Evolutionary conservation across 2,113 vertebrate genomes (phyloP).

Genomic region (Barbus barbus): DNA sequence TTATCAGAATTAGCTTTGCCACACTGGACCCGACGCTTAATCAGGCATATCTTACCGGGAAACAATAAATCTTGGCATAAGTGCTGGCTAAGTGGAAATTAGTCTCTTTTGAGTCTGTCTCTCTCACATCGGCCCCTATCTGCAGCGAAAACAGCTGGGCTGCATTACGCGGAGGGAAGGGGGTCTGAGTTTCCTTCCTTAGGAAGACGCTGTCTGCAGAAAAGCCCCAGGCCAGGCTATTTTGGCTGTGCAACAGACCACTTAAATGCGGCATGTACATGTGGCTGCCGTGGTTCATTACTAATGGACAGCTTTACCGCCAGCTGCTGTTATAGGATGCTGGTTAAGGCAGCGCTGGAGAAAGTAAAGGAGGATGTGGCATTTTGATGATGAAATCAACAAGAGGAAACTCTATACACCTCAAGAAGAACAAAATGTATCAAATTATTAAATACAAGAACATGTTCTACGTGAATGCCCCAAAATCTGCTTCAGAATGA

Average conservation of each 20-base stretch:
- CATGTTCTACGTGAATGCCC: neutral
- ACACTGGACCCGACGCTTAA: conserved; percentile 47
- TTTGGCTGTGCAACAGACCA: conserved; percentile 47
- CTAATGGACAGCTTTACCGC: conserved; percentile 47
- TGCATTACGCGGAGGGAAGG: conserved; percentile 55
- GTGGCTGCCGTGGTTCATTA: conserved; percentile 55
- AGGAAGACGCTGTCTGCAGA: conserved; percentile 54
- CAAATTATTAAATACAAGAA: neutral
- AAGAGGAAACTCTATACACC: conserved; percentile 11
- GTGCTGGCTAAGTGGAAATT: conserved; percentile 58
- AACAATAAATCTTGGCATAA: conserved; percentile 63
- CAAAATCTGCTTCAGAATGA: neutral
- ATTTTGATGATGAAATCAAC: conserved; percentile 22
- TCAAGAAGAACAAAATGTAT: neutral
- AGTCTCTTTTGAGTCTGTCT: conserved; percentile 54
- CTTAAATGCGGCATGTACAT: conserved; percentile 53
- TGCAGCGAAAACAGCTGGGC: conserved; percentile 59
- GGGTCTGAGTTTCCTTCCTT: conserved; percentile 59
- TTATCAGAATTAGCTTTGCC: conserved; percentile 54
- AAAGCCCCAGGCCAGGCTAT: conserved; percentile 52
- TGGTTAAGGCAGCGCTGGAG: conserved; percentile 24
- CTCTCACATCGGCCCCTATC: conserved; percentile 40
- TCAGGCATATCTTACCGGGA: conserved; percentile 59
- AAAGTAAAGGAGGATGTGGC: conserved; percentile 31
- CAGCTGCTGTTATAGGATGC: conserved; percentile 43